Conservation (phyloP, 2,113 vertebrate genomes). For the Sinosuthora webbiana region DNA sequence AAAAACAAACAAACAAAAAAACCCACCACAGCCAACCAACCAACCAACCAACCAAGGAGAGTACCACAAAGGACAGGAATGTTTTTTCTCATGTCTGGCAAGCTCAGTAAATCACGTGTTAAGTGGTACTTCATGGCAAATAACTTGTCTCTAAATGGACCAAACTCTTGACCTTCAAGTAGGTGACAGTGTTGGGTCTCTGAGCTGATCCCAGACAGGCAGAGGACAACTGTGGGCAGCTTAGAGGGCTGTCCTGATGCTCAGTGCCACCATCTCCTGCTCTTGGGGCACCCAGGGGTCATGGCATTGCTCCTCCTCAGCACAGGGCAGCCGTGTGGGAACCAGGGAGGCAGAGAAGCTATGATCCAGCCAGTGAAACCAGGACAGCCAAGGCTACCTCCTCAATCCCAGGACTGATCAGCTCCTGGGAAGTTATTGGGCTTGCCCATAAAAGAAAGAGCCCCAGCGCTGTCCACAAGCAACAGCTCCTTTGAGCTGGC, state of each 20-base stretch:
- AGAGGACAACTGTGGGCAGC: neutral
- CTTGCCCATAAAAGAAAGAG: neutral
- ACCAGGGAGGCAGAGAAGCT: neutral
- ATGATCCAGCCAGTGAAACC: neutral
- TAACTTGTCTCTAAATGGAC: neutral
- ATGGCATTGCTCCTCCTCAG: accelerated
- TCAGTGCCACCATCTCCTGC: neutral
- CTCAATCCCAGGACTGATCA: neutral
- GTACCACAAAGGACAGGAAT: neutral
- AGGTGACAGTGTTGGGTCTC: neutral
- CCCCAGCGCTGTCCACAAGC: neutral
- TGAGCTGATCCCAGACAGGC: neutral
- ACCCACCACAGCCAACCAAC: neutral
- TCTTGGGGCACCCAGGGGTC: neutral
- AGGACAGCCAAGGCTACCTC: neutral
- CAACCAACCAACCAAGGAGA: neutral
- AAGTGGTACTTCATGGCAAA: neutral
- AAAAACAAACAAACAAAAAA: too few relatives aligned
- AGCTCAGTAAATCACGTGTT: neutral
- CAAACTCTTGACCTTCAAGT: neutral
- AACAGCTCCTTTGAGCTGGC: neutral
- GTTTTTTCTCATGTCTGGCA: neutral
- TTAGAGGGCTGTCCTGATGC: neutral
- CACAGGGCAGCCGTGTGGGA: neutral
- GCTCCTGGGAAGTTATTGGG: neutral